phyloP scores from a whole-genome alignment of 92 coral and sea anemone genomes.

The Zoanthus sansibaricus region DNA sequence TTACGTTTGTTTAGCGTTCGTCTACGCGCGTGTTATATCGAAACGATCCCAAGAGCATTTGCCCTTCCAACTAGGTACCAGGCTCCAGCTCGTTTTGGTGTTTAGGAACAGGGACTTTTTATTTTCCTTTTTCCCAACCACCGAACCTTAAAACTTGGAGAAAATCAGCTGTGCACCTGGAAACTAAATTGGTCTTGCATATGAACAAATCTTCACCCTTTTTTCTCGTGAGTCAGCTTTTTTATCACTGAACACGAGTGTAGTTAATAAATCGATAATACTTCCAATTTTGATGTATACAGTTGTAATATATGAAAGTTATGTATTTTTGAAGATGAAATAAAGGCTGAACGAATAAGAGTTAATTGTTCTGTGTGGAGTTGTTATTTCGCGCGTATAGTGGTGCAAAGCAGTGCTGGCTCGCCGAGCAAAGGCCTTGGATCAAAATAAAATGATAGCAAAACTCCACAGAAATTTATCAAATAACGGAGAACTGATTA shows the following conservation, averaged over 20 bases:
- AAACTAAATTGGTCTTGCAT: background rate
- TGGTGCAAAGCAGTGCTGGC: slow-evolving; percentile 31
- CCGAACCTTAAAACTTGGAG: no score
- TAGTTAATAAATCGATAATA: background rate
- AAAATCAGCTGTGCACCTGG: background rate
- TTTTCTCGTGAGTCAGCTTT: slow-evolving; percentile 20
- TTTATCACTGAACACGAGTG: slow-evolving; percentile 10
- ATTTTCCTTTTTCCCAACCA: no score
- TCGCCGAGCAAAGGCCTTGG: slow-evolving; percentile 4
- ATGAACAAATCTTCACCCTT: background rate
- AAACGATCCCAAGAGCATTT: no score
- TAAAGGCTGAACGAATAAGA: background rate
- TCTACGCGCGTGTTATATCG: no score
- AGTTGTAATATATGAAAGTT: background rate
- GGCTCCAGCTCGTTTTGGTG: no score
- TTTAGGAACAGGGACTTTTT: no score
- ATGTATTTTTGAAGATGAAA: background rate
- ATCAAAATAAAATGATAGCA: background rate
- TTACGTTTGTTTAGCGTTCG: no score
- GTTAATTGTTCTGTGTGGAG: background rate
- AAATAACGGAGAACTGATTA: slow-evolving; percentile 11
- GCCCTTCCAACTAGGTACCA: no score
- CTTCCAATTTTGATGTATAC: background rate
- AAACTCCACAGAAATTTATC: slow-evolving; percentile 18
- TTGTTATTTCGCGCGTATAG: background rate